Evolutionary conservation across 2,113 vertebrate species (phyloP), one percentile per base, ranked within the genome.

Genomic region (Columba janthina): DNA sequence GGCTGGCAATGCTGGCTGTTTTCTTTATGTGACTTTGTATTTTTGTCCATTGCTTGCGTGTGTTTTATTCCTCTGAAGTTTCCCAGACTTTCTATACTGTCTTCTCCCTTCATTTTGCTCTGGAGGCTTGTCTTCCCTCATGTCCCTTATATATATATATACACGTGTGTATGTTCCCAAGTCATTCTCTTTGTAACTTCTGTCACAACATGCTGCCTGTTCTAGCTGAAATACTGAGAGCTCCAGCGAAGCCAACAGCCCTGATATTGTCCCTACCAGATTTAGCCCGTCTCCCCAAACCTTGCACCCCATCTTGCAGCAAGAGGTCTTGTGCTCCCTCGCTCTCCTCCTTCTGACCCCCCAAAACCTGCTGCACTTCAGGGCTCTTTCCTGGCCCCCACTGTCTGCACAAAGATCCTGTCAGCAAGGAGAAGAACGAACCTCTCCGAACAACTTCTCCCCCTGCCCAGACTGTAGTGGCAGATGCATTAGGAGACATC

Each of bases 371-470:
- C 61, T 13, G 15, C 14, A 8, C 48, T 58, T 70, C 15, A 29
- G 21, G 5, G 25, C 3, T 0, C 38, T 81, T 64, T 54, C 51
- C 36, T 1, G 1, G 32, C 24, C 72, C 64, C 38, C 2, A 0
- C 22, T 54, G 24, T 24, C 17, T 54, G 91, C 44, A 17, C 15
- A 31, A 67, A 66, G 60, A 46, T 77, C 34, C 17, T 42, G 3
- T 36, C 69, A 34, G 72, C 22, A 25, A 29, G 44, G 24, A 64
- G 32, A 50, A 10, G 29, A 81, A 2, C 9, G 11, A 88, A 18
- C 12, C 15, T 46, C 42, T 70, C 12, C 0, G 2, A 17, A 18
- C 38, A 34, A 11, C 61, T 61, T 73, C 38, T 60, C 4, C 29
- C 10, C 34, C 46, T 74, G 29, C 51, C 65, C 14, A 56, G 61